A percentile compares a stretch with the other conserved stretches of the same genome.
Evolutionary conservation across 1,140 invertebrate genomes (phyloP).

Genomic region (Hyposmocoma kahamanoa): DNA sequence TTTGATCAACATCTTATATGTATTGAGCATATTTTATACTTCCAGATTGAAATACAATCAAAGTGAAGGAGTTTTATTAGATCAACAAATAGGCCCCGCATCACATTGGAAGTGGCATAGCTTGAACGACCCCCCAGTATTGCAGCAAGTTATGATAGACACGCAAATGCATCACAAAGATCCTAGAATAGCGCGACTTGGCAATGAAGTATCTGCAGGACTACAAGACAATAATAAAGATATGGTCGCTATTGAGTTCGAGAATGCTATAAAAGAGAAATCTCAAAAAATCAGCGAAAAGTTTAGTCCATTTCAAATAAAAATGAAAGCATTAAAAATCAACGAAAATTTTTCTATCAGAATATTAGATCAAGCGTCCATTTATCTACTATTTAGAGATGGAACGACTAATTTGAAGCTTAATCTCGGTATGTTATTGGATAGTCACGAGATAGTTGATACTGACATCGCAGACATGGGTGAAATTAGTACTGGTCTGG

Average conservation of each 20-base stretch:
- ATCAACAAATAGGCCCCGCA: slow-evolving; percentile 47
- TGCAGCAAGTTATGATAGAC: slow-evolving; percentile 65
- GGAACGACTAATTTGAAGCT: slow-evolving; percentile 49
- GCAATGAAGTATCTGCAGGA: slow-evolving; percentile 29
- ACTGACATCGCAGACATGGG: slow-evolving; percentile 56
- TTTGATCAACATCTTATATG: no score
- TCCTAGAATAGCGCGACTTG: slow-evolving; percentile 46
- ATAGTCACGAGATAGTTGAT: slow-evolving; percentile 60
- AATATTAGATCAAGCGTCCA: slow-evolving; percentile 59
- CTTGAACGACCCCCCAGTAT: slow-evolving; percentile 58
- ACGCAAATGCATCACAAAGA: slow-evolving; percentile 58
- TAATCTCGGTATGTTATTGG: slow-evolving; percentile 61
- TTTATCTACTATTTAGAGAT: slow-evolving; percentile 56
- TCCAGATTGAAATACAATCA: slow-evolving; percentile 63
- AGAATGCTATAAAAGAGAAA: slow-evolving; percentile 63
- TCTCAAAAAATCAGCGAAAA: slow-evolving; percentile 51
- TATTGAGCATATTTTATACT: neutral
- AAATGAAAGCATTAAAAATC: slow-evolving; percentile 65
- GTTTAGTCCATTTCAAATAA: slow-evolving; percentile 62
- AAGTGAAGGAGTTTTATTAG: slow-evolving; percentile 61
- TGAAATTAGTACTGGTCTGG: slow-evolving; percentile 48
- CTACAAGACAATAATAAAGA: slow-evolving; percentile 46
- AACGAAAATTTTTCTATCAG: slow-evolving; percentile 58
- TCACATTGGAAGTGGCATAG: slow-evolving; percentile 67
- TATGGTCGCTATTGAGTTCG: slow-evolving; percentile 63